Base-by-base conservation (phyloP, 1,140 invertebrate genomes). In the Belonocnema kinseyi region DNA sequence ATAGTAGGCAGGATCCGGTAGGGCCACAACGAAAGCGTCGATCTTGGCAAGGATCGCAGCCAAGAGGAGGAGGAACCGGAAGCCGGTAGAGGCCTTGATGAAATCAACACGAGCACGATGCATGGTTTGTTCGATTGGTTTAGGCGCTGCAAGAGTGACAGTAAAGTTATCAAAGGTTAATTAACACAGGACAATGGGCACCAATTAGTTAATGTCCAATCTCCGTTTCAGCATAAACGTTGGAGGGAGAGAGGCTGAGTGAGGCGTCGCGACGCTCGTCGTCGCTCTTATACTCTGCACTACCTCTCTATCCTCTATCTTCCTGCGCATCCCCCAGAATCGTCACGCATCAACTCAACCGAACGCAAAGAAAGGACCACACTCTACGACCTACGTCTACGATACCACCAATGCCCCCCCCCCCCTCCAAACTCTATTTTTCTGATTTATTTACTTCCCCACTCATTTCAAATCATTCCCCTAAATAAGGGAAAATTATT, bases 271-370 rank as follows among this genome's bases (percentile, higher is more conserved):
- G 85, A 88, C 87, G 83, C 84, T 74, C 81, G 83, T 77, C 85
- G 87, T 88, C 84, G 84, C 86, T 88, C 88, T 89, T 90, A 89
- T 89, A 90, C 80, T 82, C 82, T 85, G 83, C 86, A 85, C 81
- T 84, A 82, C 81, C 84, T 85, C 80, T 81, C 76, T 78, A 80
- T 81, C 77, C 78, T 82, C 33, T n/a, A 12, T 40, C 82, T 82
- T 76, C 77, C 83, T 85, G 86, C 87, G 86, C 87, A 88, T 86
- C 87, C 88, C 86, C 85, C 77, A 87, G 79, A 84, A 78, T 78
- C 78, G 78, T 77, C 77, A 72, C 71, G 56, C 73, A 52, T 74
- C 51, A 56, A 51, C 75, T 50, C 40, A 50, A 79, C 76, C 74
- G 79, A 58, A 74, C 77, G 75, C 77, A 78, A 77, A 77, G 73